Evolutionary conservation across 2,888 invertebrate species (phyloP), one percentile per base, ranked within the genome.

Genomic region (Acholoe squamosa): DNA sequence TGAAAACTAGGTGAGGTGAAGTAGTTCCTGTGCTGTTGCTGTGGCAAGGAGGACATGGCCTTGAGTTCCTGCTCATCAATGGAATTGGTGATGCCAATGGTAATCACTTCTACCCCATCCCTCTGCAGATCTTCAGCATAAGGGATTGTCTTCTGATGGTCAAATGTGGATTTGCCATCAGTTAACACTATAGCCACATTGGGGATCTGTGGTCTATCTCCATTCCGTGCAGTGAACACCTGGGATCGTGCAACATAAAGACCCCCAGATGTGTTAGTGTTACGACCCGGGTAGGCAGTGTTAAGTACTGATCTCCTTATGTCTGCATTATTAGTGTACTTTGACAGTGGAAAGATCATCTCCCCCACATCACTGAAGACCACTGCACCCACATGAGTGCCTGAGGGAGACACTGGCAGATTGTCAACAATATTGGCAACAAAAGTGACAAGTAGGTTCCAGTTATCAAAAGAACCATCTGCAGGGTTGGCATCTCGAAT

Each of bases 201-300:
- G 52, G 86, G 54, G 25, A 86, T 31, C 19, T 86, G 0, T 54
- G 52, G 54, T 16, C 86, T 22, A 28, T 86, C 54, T 31, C 86
- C 86, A 52, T 86, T 54, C 10, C 28, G 54, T 25, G 25, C 14
- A 54, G 10, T 86, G 56, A 86, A 86, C 3, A 54, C 25, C 10
- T 52, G 25, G 51, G 52, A 16, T 3, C 54, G 19, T n/a, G 86
- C 80, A 80, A 33, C 1, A 19, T 34, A 86, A 0, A 86, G 5
- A 52, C 86, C 86, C 0, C 86, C 86, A 14, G 86, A 86, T 0
- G 86, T 86, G 54, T 86, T 86, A 12, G 86, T 86, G 54, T 86
- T 86, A 7, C 28, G 22, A 25, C 86, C 86, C 3, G 86, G 86
- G 25, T 86, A 86, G 10, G 14, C 19, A 33, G 54, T 86, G 19